Conservation (phyloP, 30 jellyfish, hydroid and myxozoan genomes). For the Sanderia malayensis region DNA sequence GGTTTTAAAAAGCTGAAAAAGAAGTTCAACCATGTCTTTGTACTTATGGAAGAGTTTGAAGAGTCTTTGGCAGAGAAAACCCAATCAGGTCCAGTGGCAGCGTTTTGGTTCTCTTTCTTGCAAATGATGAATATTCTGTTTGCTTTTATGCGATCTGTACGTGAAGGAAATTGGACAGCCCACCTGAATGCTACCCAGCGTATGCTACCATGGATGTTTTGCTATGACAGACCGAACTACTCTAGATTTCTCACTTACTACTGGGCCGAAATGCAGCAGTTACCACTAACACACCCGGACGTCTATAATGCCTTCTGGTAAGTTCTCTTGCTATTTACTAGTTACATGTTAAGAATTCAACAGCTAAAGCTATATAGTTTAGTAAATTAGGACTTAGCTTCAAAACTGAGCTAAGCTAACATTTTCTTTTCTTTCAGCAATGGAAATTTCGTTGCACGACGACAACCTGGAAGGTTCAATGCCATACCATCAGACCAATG, state of each 20-base stretch:
- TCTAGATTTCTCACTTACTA: slow-evolving; percentile 14
- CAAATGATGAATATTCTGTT: slow-evolving; percentile 22
- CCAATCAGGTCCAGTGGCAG: slow-evolving; percentile 4
- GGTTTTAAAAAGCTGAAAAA: neutral
- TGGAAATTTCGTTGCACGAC: slow-evolving; percentile 15
- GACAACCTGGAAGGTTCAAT: slow-evolving; percentile 12
- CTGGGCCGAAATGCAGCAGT: slow-evolving; percentile 15
- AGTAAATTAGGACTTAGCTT: too few relatives aligned
- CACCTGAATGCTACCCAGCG: slow-evolving; percentile 19
- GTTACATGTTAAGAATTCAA: neutral
- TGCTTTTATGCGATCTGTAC: slow-evolving; percentile 8
- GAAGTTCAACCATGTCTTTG: neutral
- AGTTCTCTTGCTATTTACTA: neutral
- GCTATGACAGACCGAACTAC: slow-evolving; percentile 32
- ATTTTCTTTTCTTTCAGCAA: neutral
- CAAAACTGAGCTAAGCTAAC: neutral
- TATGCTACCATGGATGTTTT: slow-evolving; percentile 35
- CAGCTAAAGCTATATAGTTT: too few relatives aligned
- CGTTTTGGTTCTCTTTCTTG: slow-evolving; percentile 7
- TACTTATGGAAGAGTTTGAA: neutral
- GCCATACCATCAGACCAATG: slow-evolving; percentile 35
- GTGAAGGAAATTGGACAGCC: slow-evolving; percentile 7
- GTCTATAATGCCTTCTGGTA: slow-evolving; percentile 3
- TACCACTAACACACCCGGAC: slow-evolving; percentile 13
- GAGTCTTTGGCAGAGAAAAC: neutral